A percentile compares a stretch with the other conserved stretches of the same genome.
Evolutionary conservation across 1,140 invertebrate genomes (phyloP).

Genomic region (Drosophila takahashii): DNA sequence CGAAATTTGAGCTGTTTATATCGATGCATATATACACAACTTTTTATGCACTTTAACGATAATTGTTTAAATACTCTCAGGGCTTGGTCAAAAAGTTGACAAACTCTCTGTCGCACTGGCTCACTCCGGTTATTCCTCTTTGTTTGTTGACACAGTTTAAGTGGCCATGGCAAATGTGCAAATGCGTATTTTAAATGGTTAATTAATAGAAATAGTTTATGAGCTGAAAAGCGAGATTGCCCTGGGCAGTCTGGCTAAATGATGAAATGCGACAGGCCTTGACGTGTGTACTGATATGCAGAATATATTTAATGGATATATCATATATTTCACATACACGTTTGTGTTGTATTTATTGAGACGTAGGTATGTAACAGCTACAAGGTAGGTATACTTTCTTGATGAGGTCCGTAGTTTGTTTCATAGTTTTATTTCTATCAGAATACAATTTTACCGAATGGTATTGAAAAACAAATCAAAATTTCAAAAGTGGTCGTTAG

Average conservation of each 20-base stretch:
- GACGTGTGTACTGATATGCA: constrained; percentile 5
- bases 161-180: constrained; percentile 59
- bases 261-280: constrained; percentile 23
- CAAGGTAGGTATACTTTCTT: too few species aligned
- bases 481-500: too few species aligned
- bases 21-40: constrained; percentile 15
- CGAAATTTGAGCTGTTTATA: constrained; percentile 50
- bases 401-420: too few species aligned
- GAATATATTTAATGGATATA: constrained; percentile 9
- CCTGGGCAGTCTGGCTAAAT: constrained; percentile 8
- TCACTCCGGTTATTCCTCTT: constrained; percentile 38
- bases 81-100: constrained; percentile 70
- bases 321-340: too few species aligned
- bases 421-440: too few species aligned
- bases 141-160: constrained; percentile 70
- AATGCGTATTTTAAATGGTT: constrained; percentile 66
- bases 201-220: constrained; percentile 72
- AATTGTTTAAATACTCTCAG: constrained; percentile 69
- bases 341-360: too few species aligned
- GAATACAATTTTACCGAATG: too few species aligned
- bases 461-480: too few species aligned
- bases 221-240: constrained; percentile 20
- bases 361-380: too few species aligned
- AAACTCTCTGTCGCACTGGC: constrained; percentile 50
- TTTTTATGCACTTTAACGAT: constrained; percentile 44